Conservation (phyloP, 2,797 vertebrate species). For the Menidia menidia region DNA sequence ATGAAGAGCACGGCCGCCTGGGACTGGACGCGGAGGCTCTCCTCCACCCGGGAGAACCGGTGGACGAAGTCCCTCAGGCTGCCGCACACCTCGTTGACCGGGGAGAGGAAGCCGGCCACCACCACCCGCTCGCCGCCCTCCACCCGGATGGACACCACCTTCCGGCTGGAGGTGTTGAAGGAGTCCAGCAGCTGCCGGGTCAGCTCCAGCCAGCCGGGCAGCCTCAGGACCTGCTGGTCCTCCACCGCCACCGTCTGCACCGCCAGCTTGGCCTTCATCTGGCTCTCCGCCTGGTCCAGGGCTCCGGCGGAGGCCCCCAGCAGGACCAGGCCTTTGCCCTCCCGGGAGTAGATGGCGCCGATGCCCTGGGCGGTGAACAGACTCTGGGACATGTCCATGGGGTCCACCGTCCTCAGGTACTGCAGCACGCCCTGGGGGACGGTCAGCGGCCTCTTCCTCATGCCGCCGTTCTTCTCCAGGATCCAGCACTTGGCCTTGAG, state of each 20-base stretch:
- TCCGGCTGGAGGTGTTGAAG: constrained; percentile 62
- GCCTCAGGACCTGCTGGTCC: constrained; percentile 70
- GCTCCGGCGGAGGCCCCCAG: constrained; percentile 58
- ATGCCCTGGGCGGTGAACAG: constrained; percentile 83
- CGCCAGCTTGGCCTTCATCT: constrained; percentile 67
- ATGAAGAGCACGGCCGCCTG: constrained; percentile 78
- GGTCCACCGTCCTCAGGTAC: constrained; percentile 79
- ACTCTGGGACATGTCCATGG: constrained; percentile 69
- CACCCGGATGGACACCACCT: constrained; percentile 62
- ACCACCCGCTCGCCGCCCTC: constrained; percentile 51
- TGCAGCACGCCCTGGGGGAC: constrained; percentile 65
- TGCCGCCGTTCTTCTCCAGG: constrained; percentile 63
- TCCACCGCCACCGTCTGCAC: constrained; percentile 66
- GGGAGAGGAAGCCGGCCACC: constrained; percentile 78
- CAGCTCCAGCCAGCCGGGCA: constrained; percentile 76
- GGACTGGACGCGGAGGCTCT: constrained; percentile 63
- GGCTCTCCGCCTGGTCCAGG: constrained; percentile 79
- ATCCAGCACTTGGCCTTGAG: constrained; percentile 80
- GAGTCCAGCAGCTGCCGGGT: constrained; percentile 46
- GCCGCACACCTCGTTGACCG: constrained; percentile 72
- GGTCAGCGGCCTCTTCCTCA: constrained; percentile 65
- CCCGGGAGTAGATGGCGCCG: constrained; percentile 75
- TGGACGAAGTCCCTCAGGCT: constrained; percentile 78
- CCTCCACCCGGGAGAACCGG: constrained; percentile 69
- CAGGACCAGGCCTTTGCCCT: constrained; percentile 68